Conservation (phyloP, 2,113 vertebrate genomes). For the Mixornis gularis region DNA sequence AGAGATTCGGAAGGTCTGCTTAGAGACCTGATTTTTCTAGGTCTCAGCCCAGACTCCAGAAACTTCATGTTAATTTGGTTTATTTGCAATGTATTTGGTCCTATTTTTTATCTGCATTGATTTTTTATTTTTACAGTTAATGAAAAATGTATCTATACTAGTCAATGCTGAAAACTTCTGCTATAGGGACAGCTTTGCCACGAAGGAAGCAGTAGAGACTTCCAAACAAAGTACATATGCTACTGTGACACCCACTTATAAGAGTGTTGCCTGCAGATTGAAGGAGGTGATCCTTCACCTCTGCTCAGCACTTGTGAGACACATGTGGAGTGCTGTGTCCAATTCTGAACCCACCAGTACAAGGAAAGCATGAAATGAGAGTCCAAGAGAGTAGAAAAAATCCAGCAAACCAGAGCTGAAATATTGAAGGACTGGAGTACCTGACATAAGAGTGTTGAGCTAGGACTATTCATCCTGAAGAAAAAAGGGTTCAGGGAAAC, state of each 20-base stretch:
- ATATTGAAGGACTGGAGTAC: background rate
- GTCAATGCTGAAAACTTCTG: background rate
- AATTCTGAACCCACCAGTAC: background rate
- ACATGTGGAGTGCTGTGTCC: background rate
- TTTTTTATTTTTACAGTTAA: background rate
- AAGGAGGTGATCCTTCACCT: background rate
- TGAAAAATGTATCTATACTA: background rate
- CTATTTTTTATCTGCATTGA: background rate
- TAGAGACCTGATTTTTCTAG: background rate
- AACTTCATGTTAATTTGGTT: background rate
- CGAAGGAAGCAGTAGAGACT: background rate
- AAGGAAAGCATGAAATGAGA: background rate
- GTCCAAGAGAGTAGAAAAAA: background rate
- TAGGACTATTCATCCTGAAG: background rate
- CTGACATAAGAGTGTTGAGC: background rate
- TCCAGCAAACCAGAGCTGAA: background rate
- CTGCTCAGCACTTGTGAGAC: background rate
- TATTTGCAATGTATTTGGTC: background rate
- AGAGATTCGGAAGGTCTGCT: background rate
- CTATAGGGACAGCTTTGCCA: background rate
- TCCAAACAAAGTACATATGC: background rate
- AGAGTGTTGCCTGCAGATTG: background rate
- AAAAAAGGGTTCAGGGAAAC: background rate
- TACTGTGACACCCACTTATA: background rate
- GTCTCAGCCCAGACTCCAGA: background rate